Evolutionary conservation across 2,888 invertebrate species (phyloP).

Genomic region (Drosophila setosimentum): DNA sequence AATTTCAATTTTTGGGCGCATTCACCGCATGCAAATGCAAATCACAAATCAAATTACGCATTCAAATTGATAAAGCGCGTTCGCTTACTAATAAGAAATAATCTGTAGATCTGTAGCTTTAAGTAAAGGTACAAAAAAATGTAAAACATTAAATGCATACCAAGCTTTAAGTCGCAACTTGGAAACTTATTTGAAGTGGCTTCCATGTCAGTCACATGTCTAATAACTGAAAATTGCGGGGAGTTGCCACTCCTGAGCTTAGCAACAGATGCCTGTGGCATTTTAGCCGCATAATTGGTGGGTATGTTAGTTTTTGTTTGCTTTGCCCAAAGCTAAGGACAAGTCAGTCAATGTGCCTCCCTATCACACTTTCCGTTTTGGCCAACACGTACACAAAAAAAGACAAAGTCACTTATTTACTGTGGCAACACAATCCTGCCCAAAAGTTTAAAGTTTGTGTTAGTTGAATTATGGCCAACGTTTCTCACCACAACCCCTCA

Average conservation of each 20-base stretch:
- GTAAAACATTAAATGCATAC: not conserved
- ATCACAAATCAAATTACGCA: conserved; percentile 69
- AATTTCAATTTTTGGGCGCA: conserved; percentile 52
- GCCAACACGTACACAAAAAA: conserved; percentile 2
- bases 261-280: conserved; percentile 40
- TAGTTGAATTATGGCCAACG: conserved; percentile 66
- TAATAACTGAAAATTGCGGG: not conserved
- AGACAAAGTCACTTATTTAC: conserved; percentile 40
- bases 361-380: conserved; percentile 19
- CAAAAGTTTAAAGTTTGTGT: conserved; percentile 62
- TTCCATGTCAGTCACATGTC: conserved; percentile 21
- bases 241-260: conserved; percentile 5
- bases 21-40: conserved; percentile 36
- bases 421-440: conserved; percentile 46
- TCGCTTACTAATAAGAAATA: conserved; percentile 7
- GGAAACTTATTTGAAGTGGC: conserved; percentile 27
- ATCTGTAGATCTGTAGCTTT: not conserved
- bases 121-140: not conserved
- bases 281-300: conserved; percentile 51
- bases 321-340: conserved; percentile 25
- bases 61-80: conserved; percentile 29
- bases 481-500: conserved; percentile 17
- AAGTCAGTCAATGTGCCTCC: conserved; percentile 11
- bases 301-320: conserved; percentile 11
- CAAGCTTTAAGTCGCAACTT: conserved; percentile 24